These are phyloP conservation scores for Stegastes partitus DNA, from an alignment of 2,113 vertebrate species.

Conservation along the genomic window DNA sequence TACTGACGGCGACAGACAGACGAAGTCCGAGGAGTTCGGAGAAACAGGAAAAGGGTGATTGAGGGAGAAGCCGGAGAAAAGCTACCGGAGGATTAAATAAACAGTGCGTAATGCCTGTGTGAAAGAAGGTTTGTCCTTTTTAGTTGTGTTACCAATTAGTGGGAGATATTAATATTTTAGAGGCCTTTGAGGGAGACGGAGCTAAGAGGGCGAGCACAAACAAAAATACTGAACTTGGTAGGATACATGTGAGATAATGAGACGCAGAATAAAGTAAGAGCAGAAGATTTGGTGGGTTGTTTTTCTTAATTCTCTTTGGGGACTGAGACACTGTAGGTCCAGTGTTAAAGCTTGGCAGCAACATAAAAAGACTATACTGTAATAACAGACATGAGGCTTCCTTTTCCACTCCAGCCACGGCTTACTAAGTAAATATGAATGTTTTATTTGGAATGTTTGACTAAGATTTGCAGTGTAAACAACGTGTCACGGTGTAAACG, in stretches of 20 bases:
- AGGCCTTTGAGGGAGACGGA: conserved; percentile 1
- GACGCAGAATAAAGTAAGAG: neutral
- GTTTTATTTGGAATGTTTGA: conserved; percentile 14
- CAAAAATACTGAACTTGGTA: neutral
- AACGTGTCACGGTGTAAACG: neutral
- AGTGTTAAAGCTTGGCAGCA: neutral
- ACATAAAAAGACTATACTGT: neutral
- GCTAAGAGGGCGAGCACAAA: neutral
- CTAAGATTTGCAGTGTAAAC: neutral
- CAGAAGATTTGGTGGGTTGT: neutral
- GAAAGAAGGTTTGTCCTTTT: conserved; percentile 1
- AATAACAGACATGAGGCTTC: neutral
- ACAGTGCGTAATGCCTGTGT: conserved; percentile 4
- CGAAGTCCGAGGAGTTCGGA: neutral
- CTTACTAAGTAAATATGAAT: conserved; percentile 22
- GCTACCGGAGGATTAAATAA: conserved; percentile 14
- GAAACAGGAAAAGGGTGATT: conserved; percentile 6
- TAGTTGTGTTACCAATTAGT: neutral
- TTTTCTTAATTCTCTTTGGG: neutral
- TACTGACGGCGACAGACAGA: conserved; percentile 17
- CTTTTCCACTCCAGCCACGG: neutral
- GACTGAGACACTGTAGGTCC: neutral
- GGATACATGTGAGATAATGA: neutral
- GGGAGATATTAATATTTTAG: neutral
- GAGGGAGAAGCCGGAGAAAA: conserved; percentile 2